Base-by-base conservation (phyloP, 2,797 vertebrate genomes). In the Amblyopsis hoosieri region DNA sequence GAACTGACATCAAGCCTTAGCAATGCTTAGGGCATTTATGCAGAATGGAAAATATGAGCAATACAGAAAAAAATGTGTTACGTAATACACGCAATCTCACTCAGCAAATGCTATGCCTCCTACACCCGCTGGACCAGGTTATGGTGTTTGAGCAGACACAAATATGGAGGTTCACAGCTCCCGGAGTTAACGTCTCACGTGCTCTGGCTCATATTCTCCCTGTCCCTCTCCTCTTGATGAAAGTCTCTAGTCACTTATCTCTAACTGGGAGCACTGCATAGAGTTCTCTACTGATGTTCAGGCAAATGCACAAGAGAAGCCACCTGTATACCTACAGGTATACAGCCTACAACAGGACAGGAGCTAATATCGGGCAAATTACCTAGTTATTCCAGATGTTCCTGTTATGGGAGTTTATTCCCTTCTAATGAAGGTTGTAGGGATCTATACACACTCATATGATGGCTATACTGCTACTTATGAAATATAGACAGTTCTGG, bases 21-120 rank as follows among this genome's bases (percentile, higher is more conserved):
- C 80, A 85, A 88, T 82, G 84, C 81, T 75, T 61, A 45, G 70
- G 77, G 69, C 82, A 83, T 82, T 83, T 79, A 79, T 86, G 85
- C 76, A 80, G 72, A 82, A 85, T 74, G 90, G 88, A 91, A 90
- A 89, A 89, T 86, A 85, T 89, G 89, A 90, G 85, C 79, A 86
- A 80, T 65, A 73, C 67, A 67, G 13, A 57, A 33, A 69, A 29
- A 57, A 13, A 45, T 64, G 51, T 37, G 55, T 66, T 66, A 58
- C 61, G 75, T 75, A 67, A 84, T 87, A 72, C 61, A 81, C 65
- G 51, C 15, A 66, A 50, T 67, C 37, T 75, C 66, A 66, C 61
- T 62, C 62, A 73, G 45, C 14, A 31, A 61, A 55, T 63, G 73
- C 74, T 66, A 70, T 51, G 61, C 54, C 71, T 79, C 71, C 64